Evolutionary conservation across 1,140 invertebrate species (phyloP), one percentile per base, ranked within the genome.

Genomic region (Teleopsis dalmanni): DNA sequence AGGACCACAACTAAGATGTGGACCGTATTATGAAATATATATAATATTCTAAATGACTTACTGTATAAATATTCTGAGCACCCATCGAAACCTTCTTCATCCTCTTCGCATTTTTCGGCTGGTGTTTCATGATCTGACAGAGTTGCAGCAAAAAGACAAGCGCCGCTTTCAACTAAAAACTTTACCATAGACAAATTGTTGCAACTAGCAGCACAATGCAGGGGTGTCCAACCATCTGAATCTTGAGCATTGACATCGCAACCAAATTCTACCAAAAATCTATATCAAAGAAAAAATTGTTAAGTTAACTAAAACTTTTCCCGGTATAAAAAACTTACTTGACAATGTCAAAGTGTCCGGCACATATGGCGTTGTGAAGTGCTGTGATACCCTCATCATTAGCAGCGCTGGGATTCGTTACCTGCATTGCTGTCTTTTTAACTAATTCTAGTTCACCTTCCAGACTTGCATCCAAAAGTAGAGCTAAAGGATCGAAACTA

Each of bases 221-320:
- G 75, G 1, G 97, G 96, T 23, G 96, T 99, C 94, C 94, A 98
- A 55, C 95, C 95, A 74, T 98, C 95, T 59, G 88, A 94, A 66
- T 98, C 96, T 65, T 95, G 93, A 31, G 94, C 93, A 75, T 99
- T 99, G 4, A 98, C 95, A 75, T 99, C 96, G 75, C 95, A 97
- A 31, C 95, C 94, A 70, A 93, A 88, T 71, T 97, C 91, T 26
- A 99, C 93, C 11, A 99, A 81, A 72, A 96, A 79, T 68, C 78
- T 79, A 55, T 10, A 60, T 65, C 29, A 13, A 13, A 18, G 33
- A 7, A 31, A 14, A 50, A 41, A 31, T 29, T 3, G 14, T 47
- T n/a, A 4, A 47, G 9, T 22, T 31, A 33, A 38, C 5, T n/a
- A n/a, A n/a, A n/a, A n/a, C n/a, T n/a, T n/a, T n/a, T n/a, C n/a